Percentiles rank a stretch among this genome's conserved stretches.
Conservation (phyloP, 2,113 vertebrate genomes). For the Psophia crepitans region DNA sequence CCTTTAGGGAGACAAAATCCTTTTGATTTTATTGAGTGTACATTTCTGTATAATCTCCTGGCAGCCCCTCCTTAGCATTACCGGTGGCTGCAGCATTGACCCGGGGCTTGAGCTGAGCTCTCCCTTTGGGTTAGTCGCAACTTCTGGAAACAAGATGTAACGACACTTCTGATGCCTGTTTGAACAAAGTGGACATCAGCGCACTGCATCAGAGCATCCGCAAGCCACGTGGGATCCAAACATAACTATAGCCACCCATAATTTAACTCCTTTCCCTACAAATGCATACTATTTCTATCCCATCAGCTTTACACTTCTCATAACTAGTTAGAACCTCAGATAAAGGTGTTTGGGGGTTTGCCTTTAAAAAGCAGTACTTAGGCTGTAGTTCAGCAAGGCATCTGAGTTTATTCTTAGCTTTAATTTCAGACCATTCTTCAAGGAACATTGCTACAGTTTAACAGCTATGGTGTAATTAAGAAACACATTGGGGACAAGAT, state of each 20-base stretch:
- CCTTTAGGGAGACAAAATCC: constrained; percentile 63
- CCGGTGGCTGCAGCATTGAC: constrained; percentile 66
- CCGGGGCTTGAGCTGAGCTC: constrained; percentile 56
- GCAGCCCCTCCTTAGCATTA: constrained; percentile 58
- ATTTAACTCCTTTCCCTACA: neutral
- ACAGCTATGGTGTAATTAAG: neutral
- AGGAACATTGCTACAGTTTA: neutral
- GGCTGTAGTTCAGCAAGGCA: neutral
- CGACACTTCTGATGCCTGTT: neutral
- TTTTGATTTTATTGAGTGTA: constrained; percentile 64
- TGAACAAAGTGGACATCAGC: constrained; percentile 47
- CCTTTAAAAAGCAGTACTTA: neutral
- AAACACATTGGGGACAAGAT: neutral
- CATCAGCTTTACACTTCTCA: neutral
- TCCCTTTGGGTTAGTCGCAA: constrained; percentile 44
- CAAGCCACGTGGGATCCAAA: constrained; percentile 30
- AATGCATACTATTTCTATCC: neutral
- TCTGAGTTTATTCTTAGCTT: neutral
- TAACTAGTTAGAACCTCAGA: neutral
- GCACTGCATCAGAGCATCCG: constrained; percentile 46
- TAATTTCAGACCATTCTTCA: neutral
- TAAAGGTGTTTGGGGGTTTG: neutral
- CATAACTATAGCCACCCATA: neutral
- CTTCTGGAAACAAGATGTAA: constrained; percentile 60
- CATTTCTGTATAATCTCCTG: constrained; percentile 60